These are phyloP conservation scores for Drosophila nebulosa DNA, from an alignment of 1,140 invertebrate species.

Conservation along the genomic window DNA sequence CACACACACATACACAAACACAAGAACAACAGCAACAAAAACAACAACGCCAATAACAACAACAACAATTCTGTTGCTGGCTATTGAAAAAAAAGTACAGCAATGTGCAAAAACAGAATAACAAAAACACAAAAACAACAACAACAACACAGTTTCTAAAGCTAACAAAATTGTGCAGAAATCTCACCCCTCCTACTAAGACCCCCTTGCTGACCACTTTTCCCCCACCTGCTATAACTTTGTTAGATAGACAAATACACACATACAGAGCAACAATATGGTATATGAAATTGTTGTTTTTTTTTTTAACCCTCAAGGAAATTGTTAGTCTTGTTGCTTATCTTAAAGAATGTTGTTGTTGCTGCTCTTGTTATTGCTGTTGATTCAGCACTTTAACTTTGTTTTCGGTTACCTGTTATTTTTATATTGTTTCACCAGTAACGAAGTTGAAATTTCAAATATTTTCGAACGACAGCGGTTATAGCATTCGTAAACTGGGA, in stretches of 20 bases:
- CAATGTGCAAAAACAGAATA: constrained; percentile 69
- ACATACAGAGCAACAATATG: constrained; percentile 50
- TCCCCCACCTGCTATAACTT: constrained; percentile 59
- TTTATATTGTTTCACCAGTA: constrained; percentile 22
- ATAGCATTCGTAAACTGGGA: neutral
- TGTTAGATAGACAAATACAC: constrained; percentile 62
- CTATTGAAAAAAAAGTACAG: constrained; percentile 56
- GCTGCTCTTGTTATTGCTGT: neutral
- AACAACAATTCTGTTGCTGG: neutral
- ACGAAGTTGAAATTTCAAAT: constrained; percentile 13
- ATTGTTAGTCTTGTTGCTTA: neutral
- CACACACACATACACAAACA: constrained; percentile 21
- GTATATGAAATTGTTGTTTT: constrained; percentile 66
- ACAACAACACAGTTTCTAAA: constrained; percentile 66
- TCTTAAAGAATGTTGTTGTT: neutral
- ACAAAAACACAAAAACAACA: constrained; percentile 39
- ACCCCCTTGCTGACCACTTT: neutral
- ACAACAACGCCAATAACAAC: constrained; percentile 8
- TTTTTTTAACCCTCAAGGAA: neutral
- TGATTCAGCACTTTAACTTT: neutral
- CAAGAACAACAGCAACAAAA: constrained; percentile 33
- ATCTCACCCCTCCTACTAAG: constrained; percentile 30
- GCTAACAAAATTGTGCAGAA: constrained; percentile 77
- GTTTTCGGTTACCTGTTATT: constrained; percentile 11
- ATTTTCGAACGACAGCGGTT: neutral